These are phyloP conservation scores for Heliornis fulica DNA, from an alignment of 2,113 vertebrate species.

Conservation along the genomic window DNA sequence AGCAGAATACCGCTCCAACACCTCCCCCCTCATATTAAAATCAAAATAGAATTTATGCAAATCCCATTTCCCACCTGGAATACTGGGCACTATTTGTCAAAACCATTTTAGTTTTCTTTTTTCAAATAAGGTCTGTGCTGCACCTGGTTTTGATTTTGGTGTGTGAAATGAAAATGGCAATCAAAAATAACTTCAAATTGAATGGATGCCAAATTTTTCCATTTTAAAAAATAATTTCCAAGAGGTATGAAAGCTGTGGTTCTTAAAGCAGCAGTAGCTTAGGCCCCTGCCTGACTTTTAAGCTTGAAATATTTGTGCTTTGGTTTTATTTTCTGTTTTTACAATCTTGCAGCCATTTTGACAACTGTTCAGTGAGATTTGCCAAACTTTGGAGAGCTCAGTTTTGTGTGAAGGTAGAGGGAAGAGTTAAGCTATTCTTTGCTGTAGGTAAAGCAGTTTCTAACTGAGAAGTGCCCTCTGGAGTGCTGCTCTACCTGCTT, in stretches of 20 bases:
- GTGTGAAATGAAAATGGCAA: background rate
- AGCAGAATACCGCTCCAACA: conserved; percentile 3
- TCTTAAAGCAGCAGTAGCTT: background rate
- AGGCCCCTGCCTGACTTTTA: background rate
- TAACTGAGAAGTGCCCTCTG: background rate
- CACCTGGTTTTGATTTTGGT: background rate
- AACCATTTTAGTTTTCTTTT: background rate
- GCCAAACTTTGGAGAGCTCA: background rate
- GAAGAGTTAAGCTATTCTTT: background rate
- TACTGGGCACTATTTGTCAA: background rate
- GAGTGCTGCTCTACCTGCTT: background rate
- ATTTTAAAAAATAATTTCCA: background rate
- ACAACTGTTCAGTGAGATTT: background rate
- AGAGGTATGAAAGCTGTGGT: background rate
- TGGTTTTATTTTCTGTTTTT: background rate
- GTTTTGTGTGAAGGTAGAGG: background rate
- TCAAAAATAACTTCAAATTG: background rate
- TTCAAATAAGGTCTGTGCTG: background rate
- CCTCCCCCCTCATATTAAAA: background rate
- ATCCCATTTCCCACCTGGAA: conserved; percentile 16
- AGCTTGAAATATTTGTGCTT: background rate
- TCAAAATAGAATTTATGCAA: conserved; percentile 40
- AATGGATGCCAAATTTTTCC: background rate
- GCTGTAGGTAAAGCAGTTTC: background rate
- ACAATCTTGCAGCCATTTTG: background rate